phyloP scores from a whole-genome alignment of 2,888 invertebrate genomes.

The Beris morrisii region DNA sequence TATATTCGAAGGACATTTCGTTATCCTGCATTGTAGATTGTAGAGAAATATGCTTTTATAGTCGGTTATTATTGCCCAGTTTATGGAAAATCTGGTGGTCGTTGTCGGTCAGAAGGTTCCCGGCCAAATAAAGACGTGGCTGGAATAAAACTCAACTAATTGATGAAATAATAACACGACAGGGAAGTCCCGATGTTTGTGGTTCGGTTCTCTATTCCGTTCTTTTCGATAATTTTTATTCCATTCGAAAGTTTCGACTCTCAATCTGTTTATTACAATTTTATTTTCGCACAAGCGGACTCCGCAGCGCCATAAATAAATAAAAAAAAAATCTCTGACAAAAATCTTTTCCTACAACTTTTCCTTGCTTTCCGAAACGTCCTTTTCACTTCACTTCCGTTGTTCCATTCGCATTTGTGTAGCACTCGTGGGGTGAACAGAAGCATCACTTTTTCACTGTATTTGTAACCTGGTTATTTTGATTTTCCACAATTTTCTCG shows the following conservation, averaged over 20 bases:
- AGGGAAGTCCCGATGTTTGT: no score
- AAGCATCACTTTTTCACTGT: constrained; percentile 14
- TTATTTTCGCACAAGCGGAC: constrained; percentile 27
- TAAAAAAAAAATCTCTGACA: constrained; percentile 36
- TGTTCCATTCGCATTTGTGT: not conserved
- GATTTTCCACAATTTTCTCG: not conserved
- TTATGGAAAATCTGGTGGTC: not conserved
- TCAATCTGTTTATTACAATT: not conserved
- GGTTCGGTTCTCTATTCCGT: no score
- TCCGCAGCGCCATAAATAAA: constrained; percentile 28
- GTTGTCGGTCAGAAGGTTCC: not conserved
- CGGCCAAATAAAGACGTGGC: not conserved
- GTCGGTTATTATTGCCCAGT: constrained; percentile 10
- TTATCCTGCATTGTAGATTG: constrained; percentile 1
- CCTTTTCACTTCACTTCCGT: constrained; percentile 10
- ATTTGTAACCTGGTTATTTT: constrained; percentile 32
- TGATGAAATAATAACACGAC: no score
- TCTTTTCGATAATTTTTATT: no score
- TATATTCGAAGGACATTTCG: not conserved
- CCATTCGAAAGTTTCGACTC: no score
- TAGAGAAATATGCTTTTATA: constrained; percentile 26
- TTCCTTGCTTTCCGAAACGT: constrained; percentile 6
- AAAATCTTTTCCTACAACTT: constrained; percentile 37
- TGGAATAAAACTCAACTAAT: no score
- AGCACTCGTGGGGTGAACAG: not conserved